phyloP scores from a whole-genome alignment of 2,113 vertebrate species.

The Mormyrus lacerda region DNA sequence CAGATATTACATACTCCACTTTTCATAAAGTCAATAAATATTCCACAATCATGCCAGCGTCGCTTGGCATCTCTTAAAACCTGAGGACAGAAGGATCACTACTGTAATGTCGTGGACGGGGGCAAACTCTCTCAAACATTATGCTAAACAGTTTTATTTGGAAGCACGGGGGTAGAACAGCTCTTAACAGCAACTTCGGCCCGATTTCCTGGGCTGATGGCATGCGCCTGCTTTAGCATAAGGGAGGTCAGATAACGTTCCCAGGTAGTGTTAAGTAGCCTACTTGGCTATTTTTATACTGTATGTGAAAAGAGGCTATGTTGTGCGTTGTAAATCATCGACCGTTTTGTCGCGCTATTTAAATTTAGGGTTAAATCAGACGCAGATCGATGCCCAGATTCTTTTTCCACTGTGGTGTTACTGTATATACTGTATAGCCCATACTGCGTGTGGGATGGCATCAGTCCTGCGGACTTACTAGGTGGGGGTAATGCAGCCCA shows the following conservation, averaged over 20 bases:
- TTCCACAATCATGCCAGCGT: background rate
- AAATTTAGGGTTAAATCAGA: background rate
- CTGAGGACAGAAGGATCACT: background rate
- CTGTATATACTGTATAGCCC: background rate
- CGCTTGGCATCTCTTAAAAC: background rate
- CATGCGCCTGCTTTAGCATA: background rate
- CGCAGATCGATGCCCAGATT: background rate
- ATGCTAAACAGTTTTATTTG: background rate
- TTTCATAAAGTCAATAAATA: too few relatives aligned
- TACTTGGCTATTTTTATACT: background rate
- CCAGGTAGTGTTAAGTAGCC: background rate
- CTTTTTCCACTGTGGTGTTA: background rate
- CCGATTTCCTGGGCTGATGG: background rate
- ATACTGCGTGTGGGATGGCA: background rate
- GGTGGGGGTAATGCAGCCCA: background rate
- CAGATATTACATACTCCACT: background rate
- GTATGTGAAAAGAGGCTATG: background rate
- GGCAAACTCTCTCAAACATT: background rate
- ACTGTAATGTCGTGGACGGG: background rate
- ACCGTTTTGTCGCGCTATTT: background rate
- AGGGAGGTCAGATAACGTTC: background rate
- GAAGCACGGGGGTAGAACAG: background rate
- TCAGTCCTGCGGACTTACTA: background rate
- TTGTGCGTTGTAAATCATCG: background rate
- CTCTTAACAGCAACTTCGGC: background rate